These are phyloP conservation scores for Cyanistes caeruleus DNA, from an alignment of 2,113 vertebrate genomes.

Conservation along the genomic window DNA sequence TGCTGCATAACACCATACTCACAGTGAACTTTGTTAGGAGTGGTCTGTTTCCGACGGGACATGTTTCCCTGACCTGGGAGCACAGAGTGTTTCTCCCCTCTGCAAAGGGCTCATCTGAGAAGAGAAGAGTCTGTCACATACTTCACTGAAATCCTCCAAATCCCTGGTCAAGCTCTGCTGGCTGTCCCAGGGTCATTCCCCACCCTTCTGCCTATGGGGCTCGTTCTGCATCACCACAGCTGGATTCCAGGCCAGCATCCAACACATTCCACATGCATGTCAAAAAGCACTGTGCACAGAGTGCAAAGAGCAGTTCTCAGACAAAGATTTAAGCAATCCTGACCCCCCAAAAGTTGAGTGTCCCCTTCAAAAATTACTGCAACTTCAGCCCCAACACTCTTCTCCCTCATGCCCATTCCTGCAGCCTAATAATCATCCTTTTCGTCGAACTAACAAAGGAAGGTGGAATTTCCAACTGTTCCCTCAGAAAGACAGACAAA, in stretches of 20 bases:
- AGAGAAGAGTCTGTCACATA: constrained; percentile 35
- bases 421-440: background rate
- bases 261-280: background rate
- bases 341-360: background rate
- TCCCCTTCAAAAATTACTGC: background rate
- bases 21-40: constrained; percentile 87
- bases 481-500: background rate
- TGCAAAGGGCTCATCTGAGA: constrained; percentile 69
- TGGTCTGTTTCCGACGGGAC: constrained; percentile 86
- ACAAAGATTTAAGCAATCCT: background rate
- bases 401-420: background rate
- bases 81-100: constrained; percentile 42
- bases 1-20: constrained; percentile 58
- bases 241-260: background rate
- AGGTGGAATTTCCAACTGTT: background rate
- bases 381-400: background rate
- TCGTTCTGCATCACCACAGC: background rate
- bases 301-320: background rate
- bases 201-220: background rate
- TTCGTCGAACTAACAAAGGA: background rate
- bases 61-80: constrained; percentile 74
- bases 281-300: fast-evolving
- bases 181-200: background rate
- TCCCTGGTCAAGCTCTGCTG: background rate
- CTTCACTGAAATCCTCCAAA: background rate